Conservation (phyloP, 2,888 invertebrate species). For the Tromatobia lineatoria region DNA sequence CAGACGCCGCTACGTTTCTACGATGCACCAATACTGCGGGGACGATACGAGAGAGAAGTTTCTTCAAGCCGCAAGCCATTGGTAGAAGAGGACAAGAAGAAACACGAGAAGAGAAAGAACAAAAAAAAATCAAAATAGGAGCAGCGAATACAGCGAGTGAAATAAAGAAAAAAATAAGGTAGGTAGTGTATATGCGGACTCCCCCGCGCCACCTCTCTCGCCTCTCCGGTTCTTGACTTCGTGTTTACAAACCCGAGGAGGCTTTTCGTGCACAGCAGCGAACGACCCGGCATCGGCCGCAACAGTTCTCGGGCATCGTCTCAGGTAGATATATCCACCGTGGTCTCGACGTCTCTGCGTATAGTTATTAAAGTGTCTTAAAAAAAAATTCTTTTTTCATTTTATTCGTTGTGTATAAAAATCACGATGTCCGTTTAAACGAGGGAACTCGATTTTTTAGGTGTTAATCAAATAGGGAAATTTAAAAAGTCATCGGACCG, state of each 20-base stretch:
- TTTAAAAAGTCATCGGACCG: too few species aligned
- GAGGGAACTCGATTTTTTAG: too few species aligned
- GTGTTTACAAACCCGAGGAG: slow-evolving; percentile 69
- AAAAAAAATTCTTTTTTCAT: too few species aligned
- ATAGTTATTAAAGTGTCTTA: too few species aligned
- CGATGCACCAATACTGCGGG: slow-evolving; percentile 23
- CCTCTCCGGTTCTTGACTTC: slow-evolving; percentile 66
- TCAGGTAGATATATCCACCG: slow-evolving; percentile 37
- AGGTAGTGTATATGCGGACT: slow-evolving; percentile 33
- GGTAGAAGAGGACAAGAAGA: slow-evolving; percentile 5
- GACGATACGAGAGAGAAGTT: background rate
- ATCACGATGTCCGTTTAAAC: too few species aligned
- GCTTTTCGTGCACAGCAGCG: slow-evolving; percentile 51
- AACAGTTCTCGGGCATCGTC: slow-evolving; percentile 49
- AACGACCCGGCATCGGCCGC: slow-evolving; percentile 38
- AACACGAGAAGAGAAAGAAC: slow-evolving; percentile 5
- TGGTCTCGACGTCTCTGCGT: background rate
- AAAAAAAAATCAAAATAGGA: slow-evolving; percentile 29
- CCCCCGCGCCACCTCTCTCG: slow-evolving; percentile 48
- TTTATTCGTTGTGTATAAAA: too few species aligned
- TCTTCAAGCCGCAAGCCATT: slow-evolving; percentile 30
- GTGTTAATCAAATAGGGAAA: too few species aligned
- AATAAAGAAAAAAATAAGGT: slow-evolving; percentile 23
- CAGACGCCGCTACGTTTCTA: background rate
- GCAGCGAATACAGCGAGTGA: slow-evolving; percentile 29